Conservation (phyloP, 2,797 vertebrate genomes). For the Anomalospiza imberbis region DNA sequence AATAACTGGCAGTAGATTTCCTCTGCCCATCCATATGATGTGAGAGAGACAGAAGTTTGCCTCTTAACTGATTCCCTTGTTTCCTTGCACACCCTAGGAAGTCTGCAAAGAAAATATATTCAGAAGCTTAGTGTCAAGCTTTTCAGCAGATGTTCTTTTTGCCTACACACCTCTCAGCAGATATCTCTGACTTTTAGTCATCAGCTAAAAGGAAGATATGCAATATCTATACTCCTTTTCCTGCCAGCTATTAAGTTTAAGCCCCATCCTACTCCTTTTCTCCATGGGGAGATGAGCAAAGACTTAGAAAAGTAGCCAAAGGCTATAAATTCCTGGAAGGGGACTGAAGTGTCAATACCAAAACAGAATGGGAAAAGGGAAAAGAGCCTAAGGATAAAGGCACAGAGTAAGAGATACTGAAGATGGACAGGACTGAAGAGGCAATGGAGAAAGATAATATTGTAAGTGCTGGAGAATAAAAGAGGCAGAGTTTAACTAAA, state of each 20-base stretch:
- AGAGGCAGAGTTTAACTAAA: neutral
- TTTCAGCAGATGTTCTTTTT: constrained; percentile 9
- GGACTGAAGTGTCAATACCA: neutral
- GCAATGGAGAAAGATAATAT: neutral
- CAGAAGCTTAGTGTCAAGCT: constrained; percentile 8
- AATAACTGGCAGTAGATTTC: neutral
- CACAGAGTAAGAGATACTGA: neutral
- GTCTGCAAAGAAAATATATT: neutral
- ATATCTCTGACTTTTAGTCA: neutral
- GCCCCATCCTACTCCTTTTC: neutral
- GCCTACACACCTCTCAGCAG: neutral
- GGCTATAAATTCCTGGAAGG: neutral
- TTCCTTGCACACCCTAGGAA: neutral
- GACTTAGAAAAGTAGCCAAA: constrained; percentile 3
- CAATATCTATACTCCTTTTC: neutral
- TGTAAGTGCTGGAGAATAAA: neutral
- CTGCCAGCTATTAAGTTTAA: neutral
- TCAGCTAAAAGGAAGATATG: constrained; percentile 12
- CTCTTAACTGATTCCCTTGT: neutral
- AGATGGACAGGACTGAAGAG: neutral
- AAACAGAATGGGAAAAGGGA: neutral
- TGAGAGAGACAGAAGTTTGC: neutral
- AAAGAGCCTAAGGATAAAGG: neutral
- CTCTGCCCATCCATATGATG: neutral
- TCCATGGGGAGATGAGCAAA: neutral